These are phyloP conservation scores for Timema cristinae DNA, from an alignment of 2,888 invertebrate genomes.

Conservation along the genomic window DNA sequence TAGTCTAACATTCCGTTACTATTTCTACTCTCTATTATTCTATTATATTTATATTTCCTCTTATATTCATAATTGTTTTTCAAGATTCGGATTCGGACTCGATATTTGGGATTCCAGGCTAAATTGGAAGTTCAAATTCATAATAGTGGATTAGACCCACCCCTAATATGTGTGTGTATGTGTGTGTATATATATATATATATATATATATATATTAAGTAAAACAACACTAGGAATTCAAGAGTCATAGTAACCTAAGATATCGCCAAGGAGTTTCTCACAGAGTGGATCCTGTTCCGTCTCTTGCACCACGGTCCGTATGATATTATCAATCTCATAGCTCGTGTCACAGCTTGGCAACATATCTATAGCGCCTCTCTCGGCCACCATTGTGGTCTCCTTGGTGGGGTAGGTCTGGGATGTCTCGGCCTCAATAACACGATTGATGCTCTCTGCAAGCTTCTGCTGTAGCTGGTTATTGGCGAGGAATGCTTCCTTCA, in stretches of 20 bases:
- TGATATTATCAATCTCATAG: conserved; percentile 46
- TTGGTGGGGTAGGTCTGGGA: conserved; percentile 3
- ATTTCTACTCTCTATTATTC: too few relatives aligned
- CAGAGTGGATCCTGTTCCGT: conserved; percentile 52
- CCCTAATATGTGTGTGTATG: too few relatives aligned
- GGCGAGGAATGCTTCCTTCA: conserved; percentile 48
- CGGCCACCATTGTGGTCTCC: not conserved
- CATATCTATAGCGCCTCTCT: conserved; percentile 17
- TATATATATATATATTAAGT: too few relatives aligned
- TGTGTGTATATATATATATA: too few relatives aligned
- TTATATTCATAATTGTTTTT: too few relatives aligned
- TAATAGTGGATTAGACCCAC: too few relatives aligned
- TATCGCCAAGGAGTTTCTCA: conserved; percentile 48
- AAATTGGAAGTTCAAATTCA: too few relatives aligned
- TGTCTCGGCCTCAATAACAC: conserved; percentile 37
- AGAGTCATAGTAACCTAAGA: conserved; percentile 40
- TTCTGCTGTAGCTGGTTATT: conserved; percentile 51
- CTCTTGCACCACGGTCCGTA: conserved; percentile 49
- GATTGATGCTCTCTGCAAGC: conserved; percentile 54
- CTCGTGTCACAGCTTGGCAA: not conserved
- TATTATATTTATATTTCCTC: too few relatives aligned
- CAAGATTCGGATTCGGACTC: too few relatives aligned
- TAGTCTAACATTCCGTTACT: too few relatives aligned
- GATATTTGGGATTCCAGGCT: too few relatives aligned
- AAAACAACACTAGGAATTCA: too few relatives aligned